Evolutionary conservation across 2,113 vertebrate genomes (phyloP).

Genomic region (Hemicordylus capensis): DNA sequence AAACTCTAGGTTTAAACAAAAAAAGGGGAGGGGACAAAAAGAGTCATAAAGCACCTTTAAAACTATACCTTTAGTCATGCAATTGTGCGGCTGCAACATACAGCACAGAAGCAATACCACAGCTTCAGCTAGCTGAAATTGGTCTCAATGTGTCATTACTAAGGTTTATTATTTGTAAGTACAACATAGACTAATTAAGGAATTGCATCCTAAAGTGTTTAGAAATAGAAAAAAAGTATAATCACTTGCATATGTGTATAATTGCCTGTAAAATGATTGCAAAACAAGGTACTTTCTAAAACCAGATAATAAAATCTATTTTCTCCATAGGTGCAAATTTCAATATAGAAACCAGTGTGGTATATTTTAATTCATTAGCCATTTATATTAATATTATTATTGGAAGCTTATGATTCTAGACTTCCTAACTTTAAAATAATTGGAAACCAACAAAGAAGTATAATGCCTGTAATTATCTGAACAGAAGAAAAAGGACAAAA

Average conservation of each 20-base stretch:
- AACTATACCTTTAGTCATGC: slow-evolving; percentile 26
- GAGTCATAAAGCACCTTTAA: slow-evolving; percentile 10
- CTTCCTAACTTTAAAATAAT: slow-evolving; percentile 64
- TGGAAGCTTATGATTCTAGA: slow-evolving; percentile 65
- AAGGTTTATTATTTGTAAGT: slow-evolving; percentile 3
- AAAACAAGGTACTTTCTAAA: not conserved
- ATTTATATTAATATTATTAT: slow-evolving; percentile 57
- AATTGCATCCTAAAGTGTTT: slow-evolving; percentile 14
- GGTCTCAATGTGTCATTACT: slow-evolving; percentile 30
- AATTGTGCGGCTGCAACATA: not conserved
- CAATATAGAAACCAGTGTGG: slow-evolving; percentile 51
- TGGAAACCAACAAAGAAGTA: slow-evolving; percentile 49
- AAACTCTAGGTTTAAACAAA: not conserved
- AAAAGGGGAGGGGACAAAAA: slow-evolving; percentile 9
- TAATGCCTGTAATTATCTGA: slow-evolving; percentile 60
- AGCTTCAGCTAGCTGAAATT: slow-evolving; percentile 20
- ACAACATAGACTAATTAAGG: not conserved
- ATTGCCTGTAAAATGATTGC: slow-evolving; percentile 49
- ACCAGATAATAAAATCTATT: slow-evolving; percentile 44
- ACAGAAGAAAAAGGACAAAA: slow-evolving; percentile 37
- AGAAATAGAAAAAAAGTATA: not conserved
- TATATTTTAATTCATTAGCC: slow-evolving; percentile 25
- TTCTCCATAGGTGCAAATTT: slow-evolving; percentile 42
- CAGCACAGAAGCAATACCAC: slow-evolving; percentile 22
- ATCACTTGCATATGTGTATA: slow-evolving; percentile 29